Base-by-base conservation (phyloP, 2,113 vertebrate genomes). In the Bettongia penicillata region DNA sequence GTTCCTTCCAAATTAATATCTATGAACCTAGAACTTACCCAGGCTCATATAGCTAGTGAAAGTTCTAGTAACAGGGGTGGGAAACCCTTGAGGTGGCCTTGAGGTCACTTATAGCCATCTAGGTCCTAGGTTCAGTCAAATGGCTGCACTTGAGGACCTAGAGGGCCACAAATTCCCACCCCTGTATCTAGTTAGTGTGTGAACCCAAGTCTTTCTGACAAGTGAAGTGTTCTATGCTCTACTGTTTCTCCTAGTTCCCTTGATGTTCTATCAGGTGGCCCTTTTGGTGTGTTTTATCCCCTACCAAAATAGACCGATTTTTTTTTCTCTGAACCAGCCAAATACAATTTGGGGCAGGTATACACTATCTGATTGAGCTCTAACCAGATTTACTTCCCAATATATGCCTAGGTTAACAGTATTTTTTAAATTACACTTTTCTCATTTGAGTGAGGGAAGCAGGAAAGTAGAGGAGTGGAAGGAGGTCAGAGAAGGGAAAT, bases 341-440 rank as follows among this genome's bases (percentile, higher is more conserved):
- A 97, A 92, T 93, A 95, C 97, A 98, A 98, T 96, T 97, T 98
- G 97, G 96, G 98, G 98, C 98, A 98, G 97, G 96, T 96, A 94
- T 94, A 95, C 95, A 95, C 96, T 98, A 91, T 97, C 97, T 97
- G 97, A 97, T 96, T 96, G 96, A 96, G 95, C 96, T 97, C 94
- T 92, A 95, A 95, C 94, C 92, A 97, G 97, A 98, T 98, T 98
- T 98, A 98, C 97, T 98, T 98, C 95, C 97, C 98, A 98, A 98
- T 97, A 22, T 84, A 91, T 95, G 91, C 96, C 91, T 93, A 95
- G 53, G 97, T 98, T 98, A 98, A 96, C 98, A 96, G 31, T 92
- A 96, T 99, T 98, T 97, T 98, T 98, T 98, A 97, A 98, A 98
- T 98, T 98, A 97, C 97, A 97, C 98, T 98, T 98, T 97, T 84